phyloP scores from a whole-genome alignment of 2,888 invertebrate genomes.

The Archips crataeganus region DNA sequence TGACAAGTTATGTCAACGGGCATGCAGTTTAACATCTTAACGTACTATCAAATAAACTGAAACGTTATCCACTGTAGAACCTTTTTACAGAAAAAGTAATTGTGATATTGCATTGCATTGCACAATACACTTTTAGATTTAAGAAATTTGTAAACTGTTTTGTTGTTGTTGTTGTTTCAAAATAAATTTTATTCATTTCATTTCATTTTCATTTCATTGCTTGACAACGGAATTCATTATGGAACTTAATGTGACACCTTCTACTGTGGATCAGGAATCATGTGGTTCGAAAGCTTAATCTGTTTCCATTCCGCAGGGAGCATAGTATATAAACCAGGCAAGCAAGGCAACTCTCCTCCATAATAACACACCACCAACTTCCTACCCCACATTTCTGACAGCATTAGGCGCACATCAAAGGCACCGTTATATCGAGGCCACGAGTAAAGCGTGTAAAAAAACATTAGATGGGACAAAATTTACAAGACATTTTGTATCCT shows the following conservation, averaged over 20 bases:
- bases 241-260: too few relatives aligned
- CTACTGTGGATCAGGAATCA: too few relatives aligned
- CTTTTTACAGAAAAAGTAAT: too few relatives aligned
- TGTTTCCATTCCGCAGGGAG: background rate
- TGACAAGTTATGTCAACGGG: background rate
- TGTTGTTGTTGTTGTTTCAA: too few relatives aligned
- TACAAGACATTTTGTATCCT: background rate
- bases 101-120: too few relatives aligned
- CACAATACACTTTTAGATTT: too few relatives aligned
- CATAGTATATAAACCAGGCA: background rate
- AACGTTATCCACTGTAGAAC: too few relatives aligned
- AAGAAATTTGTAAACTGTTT: too few relatives aligned
- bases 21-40: slow-evolving; percentile 1
- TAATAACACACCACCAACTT: slow-evolving; percentile 49
- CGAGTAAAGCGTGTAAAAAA: slow-evolving; percentile 44
- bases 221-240: too few relatives aligned
- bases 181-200: too few relatives aligned
- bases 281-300: background rate
- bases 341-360: slow-evolving; percentile 22
- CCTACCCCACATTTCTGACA: slow-evolving; percentile 61
- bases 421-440: slow-evolving; percentile 59
- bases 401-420: slow-evolving; percentile 62
- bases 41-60: background rate
- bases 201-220: too few relatives aligned
- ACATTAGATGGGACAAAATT: background rate